A percentile compares a stretch with the other conserved stretches of the same genome.
Conservation (phyloP, 2,113 vertebrate genomes). For the Panurus biarmicus region DNA sequence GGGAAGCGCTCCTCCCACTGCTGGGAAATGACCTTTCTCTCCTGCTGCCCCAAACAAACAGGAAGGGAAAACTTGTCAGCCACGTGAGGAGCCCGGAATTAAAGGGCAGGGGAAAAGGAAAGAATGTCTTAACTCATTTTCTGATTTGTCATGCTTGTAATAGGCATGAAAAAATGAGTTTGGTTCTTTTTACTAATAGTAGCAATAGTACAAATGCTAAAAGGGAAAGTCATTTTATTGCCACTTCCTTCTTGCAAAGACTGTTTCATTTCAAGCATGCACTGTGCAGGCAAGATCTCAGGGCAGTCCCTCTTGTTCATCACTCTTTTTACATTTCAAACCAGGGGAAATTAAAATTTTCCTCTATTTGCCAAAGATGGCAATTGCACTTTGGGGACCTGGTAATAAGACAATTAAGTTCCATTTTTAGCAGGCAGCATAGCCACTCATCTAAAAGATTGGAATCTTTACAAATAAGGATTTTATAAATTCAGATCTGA, state of each 20-base stretch:
- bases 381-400: background rate
- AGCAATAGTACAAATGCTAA: background rate
- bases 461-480: background rate
- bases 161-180: background rate
- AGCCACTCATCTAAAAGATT: background rate
- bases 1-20: background rate
- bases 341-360: conserved; percentile 13
- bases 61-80: background rate
- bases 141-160: background rate
- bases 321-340: background rate
- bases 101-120: background rate
- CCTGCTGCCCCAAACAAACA: background rate
- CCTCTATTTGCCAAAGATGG: background rate
- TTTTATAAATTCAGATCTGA: background rate
- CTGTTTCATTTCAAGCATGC: background rate
- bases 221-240: background rate
- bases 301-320: background rate
- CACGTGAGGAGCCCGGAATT: background rate
- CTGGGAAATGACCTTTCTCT: background rate
- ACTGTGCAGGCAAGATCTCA: background rate
- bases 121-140: background rate
- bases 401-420: background rate
- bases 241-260: background rate
- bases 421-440: background rate
- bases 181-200: background rate